Conservation (phyloP, 2,113 vertebrate genomes). For the Elanus axillaris region DNA sequence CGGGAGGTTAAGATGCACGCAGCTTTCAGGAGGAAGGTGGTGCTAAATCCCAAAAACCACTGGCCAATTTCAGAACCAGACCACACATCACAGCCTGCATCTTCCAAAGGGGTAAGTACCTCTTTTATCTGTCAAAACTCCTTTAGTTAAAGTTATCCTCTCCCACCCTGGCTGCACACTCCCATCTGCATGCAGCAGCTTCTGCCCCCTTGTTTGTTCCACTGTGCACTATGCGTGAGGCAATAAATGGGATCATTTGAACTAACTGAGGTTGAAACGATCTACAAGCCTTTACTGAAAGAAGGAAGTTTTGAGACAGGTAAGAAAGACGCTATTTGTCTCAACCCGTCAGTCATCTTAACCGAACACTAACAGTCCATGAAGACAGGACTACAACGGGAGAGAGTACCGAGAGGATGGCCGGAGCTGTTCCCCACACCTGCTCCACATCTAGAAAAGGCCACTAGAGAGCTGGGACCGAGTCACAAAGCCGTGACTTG, state of each 20-base stretch:
- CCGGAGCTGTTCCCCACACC: not conserved
- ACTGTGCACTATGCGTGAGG: rapidly evolving
- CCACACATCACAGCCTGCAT: not conserved
- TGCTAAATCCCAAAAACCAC: not conserved
- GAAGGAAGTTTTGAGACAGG: too few species aligned
- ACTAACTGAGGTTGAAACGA: not conserved
- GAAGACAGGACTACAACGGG: not conserved
- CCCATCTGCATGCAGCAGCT: not conserved
- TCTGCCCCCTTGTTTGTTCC: not conserved
- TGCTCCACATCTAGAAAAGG: not conserved
- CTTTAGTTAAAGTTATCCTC: too few species aligned
- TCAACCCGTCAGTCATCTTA: not conserved
- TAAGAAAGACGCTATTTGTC: too few species aligned
- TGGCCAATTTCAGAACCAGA: not conserved
- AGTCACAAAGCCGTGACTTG: rapidly evolving
- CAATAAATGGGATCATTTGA: not conserved
- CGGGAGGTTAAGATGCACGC: not conserved
- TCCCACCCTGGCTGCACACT: not conserved
- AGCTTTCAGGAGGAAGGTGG: too few species aligned
- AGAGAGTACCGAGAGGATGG: too few species aligned
- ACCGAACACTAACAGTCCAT: rapidly evolving
- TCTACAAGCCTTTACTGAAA: rapidly evolving
- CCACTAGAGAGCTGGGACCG: too few species aligned
- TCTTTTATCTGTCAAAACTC: not conserved
- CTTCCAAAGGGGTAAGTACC: not conserved